These are phyloP conservation scores for Typhlichthys eigenmanni DNA, from an alignment of 2,797 vertebrate species.

Conservation along the genomic window DNA sequence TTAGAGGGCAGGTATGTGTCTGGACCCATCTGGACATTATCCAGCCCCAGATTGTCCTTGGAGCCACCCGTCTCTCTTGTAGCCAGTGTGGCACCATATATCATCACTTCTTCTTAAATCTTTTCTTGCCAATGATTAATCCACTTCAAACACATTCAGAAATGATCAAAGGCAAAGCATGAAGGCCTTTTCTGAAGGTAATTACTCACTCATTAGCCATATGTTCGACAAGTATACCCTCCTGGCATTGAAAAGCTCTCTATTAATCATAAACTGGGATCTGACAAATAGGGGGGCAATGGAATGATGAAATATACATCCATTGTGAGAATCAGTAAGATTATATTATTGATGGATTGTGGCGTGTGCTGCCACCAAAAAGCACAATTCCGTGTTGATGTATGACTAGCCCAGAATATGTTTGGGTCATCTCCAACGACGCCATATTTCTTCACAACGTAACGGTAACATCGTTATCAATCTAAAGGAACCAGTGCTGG, in stretches of 20 bases:
- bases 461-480: constrained; percentile 63
- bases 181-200: constrained; percentile 65
- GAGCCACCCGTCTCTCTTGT: constrained; percentile 40
- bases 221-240: constrained; percentile 72
- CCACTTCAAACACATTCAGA: constrained; percentile 58
- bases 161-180: constrained; percentile 68
- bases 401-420: constrained; percentile 63
- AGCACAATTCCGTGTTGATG: constrained; percentile 55
- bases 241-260: constrained; percentile 57
- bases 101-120: constrained; percentile 59
- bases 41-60: constrained; percentile 70
- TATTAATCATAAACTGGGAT: constrained; percentile 70
- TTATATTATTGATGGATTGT: constrained; percentile 70
- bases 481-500: constrained; percentile 50
- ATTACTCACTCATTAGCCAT: constrained; percentile 76
- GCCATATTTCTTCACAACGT: constrained; percentile 54
- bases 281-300: constrained; percentile 56
- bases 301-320: constrained; percentile 63
- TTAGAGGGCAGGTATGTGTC: constrained; percentile 62
- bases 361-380: constrained; percentile 51
- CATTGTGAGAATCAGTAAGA: constrained; percentile 53
- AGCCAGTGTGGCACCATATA: constrained; percentile 25
- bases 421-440: constrained; percentile 65
- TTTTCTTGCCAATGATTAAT: constrained; percentile 54
- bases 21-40: constrained; percentile 72